phyloP scores from a whole-genome alignment of 2,888 invertebrate species.

The Himalopsyche kuldschensis region DNA sequence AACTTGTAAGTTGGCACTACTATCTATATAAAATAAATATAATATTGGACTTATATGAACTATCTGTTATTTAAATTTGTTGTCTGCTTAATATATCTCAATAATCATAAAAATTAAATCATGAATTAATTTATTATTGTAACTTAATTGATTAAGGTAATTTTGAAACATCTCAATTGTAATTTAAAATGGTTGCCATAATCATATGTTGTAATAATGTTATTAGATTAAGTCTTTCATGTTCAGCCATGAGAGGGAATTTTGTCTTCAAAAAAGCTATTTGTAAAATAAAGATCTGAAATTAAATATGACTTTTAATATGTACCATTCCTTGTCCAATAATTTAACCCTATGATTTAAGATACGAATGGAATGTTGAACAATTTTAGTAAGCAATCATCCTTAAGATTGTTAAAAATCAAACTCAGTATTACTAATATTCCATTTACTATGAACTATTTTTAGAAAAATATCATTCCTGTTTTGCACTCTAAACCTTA shows the following conservation, averaged over 20 bases:
- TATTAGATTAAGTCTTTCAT: conserved; percentile 13
- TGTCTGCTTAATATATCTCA: conserved; percentile 2
- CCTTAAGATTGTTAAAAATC: too few relatives aligned
- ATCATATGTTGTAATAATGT: conserved; percentile 27
- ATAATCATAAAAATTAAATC: background rate
- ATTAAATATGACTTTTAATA: conserved; percentile 6
- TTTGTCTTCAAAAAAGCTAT: conserved; percentile 7
- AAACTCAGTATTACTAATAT: too few relatives aligned
- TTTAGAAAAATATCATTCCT: too few relatives aligned
- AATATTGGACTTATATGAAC: background rate
- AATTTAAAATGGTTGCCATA: conserved; percentile 24
- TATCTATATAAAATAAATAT: background rate
- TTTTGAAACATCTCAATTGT: background rate
- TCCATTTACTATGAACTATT: too few relatives aligned
- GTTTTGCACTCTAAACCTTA: too few relatives aligned
- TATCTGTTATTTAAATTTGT: conserved; percentile 10
- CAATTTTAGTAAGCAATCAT: too few relatives aligned
- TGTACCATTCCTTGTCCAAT: background rate
- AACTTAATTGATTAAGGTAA: background rate
- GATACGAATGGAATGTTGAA: too few relatives aligned
- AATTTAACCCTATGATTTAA: too few relatives aligned
- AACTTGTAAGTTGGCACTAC: conserved; percentile 1
- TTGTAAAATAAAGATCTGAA: conserved; percentile 37
- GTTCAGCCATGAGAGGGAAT: conserved; percentile 17
- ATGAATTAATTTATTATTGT: background rate